Percentiles rank a stretch among this genome's conserved stretches.
phyloP scores from a whole-genome alignment of 1,140 invertebrate genomes.

The Eulimnadia texana region DNA sequence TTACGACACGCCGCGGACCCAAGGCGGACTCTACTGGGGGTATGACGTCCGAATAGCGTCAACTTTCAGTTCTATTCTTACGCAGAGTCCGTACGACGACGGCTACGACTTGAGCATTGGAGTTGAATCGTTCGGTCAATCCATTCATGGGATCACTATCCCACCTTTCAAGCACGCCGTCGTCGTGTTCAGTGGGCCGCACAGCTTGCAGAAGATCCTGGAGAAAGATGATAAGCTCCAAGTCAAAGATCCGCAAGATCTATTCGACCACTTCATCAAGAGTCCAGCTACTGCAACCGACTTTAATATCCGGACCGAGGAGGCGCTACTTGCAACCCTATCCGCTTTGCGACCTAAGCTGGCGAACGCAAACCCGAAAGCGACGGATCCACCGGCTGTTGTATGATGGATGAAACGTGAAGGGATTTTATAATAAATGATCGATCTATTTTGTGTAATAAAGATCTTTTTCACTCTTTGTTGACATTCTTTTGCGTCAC shows the following conservation, averaged over 20 bases:
- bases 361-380: too few relatives aligned
- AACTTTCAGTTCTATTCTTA: conserved; percentile 35
- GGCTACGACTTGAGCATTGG: conserved; percentile 42
- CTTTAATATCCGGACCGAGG: conserved; percentile 89
- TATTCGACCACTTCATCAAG: conserved; percentile 48
- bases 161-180: conserved; percentile 54
- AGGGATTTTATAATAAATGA: too few relatives aligned
- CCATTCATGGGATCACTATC: conserved; percentile 25
- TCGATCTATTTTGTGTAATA: too few relatives aligned
- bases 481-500: too few relatives aligned
- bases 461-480: too few relatives aligned
- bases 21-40: conserved; percentile 41
- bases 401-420: too few relatives aligned
- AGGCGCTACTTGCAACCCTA: conserved; percentile 71
- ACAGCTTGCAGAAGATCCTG: conserved; percentile 76
- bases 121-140: background rate
- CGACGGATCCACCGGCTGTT: too few relatives aligned
- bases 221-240: conserved; percentile 63
- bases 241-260: conserved; percentile 56
- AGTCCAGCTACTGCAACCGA: conserved; percentile 86
- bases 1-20: conserved; percentile 26
- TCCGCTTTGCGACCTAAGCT: conserved; percentile 33
- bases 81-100: conserved; percentile 29
- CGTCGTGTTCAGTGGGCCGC: conserved; percentile 82
- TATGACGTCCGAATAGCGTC: conserved; percentile 37